Evolutionary conservation across 2,113 vertebrate genomes (phyloP).

Genomic region (Otis tarda): DNA sequence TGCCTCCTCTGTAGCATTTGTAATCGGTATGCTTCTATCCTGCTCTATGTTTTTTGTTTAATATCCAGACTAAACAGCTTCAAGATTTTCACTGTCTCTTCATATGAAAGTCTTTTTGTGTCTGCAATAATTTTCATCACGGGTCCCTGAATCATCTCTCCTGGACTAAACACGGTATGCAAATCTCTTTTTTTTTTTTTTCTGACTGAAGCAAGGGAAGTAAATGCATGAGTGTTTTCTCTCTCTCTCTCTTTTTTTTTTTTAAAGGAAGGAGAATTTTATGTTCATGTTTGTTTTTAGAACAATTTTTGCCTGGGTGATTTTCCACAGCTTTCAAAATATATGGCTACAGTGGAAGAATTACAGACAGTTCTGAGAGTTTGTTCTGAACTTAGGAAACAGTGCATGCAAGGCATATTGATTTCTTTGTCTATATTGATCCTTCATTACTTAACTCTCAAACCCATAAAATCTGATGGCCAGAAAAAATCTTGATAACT

Average conservation of each 20-base stretch:
- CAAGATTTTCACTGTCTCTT: conserved; percentile 4
- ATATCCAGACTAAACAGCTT: not conserved
- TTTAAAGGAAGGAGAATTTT: not conserved
- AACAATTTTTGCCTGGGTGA: not conserved
- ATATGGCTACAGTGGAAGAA: not conserved
- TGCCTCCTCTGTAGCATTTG: not conserved
- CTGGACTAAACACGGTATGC: not conserved
- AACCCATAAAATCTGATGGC: not conserved
- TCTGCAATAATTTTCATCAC: not conserved
- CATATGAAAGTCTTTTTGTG: not conserved
- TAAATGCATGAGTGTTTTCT: not conserved
- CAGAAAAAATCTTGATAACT: not conserved
- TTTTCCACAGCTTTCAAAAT: conserved; percentile 7
- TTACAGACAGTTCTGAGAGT: not conserved
- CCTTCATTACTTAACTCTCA: conserved; percentile 31
- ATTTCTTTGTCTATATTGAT: conserved; percentile 33
- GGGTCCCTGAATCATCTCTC: not conserved
- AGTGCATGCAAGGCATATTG: not conserved
- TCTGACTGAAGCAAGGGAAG: not conserved
- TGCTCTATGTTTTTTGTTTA: not conserved
- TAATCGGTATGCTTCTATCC: not conserved
- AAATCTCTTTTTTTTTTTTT: not conserved
- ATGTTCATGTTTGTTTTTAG: not conserved
- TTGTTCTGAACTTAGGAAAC: not conserved
- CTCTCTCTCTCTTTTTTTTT: not conserved